phyloP scores from a whole-genome alignment of 1,140 invertebrate genomes.

The Phthorimaea operculella region DNA sequence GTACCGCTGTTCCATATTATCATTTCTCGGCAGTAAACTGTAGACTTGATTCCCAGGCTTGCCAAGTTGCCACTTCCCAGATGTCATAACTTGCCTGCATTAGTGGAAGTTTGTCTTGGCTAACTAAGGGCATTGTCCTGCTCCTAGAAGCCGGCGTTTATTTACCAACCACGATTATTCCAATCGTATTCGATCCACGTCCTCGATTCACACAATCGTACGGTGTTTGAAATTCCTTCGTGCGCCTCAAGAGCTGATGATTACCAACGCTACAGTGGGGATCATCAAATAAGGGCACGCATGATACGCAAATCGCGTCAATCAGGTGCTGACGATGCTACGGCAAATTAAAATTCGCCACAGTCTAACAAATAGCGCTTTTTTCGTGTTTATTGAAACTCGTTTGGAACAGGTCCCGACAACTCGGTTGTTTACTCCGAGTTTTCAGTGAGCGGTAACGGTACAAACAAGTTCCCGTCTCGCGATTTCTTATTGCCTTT shows the following conservation, averaged over 20 bases:
- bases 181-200: conserved; percentile 57
- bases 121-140: conserved; percentile 37
- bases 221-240: conserved; percentile 48
- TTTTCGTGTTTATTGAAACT: conserved; percentile 30
- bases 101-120: not conserved
- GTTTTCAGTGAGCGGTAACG: conserved; percentile 48
- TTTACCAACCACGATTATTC: conserved; percentile 40
- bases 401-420: conserved; percentile 21
- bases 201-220: conserved; percentile 57
- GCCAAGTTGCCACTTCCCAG: not conserved
- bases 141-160: conserved; percentile 34
- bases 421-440: conserved; percentile 35
- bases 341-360: not conserved
- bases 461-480: conserved; percentile 51
- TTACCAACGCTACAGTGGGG: too few species aligned
- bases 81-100: not conserved
- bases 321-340: not conserved
- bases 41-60: not conserved
- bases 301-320: too few species aligned
- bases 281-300: too few species aligned
- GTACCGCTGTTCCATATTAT: conserved; percentile 49
- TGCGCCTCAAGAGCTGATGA: not conserved
- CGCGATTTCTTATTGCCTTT: conserved; percentile 20
- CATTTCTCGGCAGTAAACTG: conserved; percentile 5
- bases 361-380: conserved; percentile 10